phyloP scores from a whole-genome alignment of 1,140 invertebrate species.

The Diabrotica virgifera region DNA sequence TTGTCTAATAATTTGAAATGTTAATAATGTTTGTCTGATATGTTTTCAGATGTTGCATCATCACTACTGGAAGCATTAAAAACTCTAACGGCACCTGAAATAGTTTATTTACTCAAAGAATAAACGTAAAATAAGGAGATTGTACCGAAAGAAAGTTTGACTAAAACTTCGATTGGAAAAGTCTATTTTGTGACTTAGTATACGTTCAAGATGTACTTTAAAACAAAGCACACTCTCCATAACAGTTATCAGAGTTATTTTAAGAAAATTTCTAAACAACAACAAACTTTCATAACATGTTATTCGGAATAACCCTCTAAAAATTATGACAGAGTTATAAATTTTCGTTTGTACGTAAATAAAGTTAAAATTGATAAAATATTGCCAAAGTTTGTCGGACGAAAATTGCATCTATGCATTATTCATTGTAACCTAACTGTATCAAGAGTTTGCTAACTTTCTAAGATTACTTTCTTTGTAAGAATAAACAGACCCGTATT shows the following conservation, averaged over 20 bases:
- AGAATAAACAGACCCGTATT: constrained; percentile 18
- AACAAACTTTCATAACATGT: constrained; percentile 2
- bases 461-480: constrained; percentile 27
- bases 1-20: no score
- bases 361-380: constrained; percentile 53
- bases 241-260: neutral
- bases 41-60: no score
- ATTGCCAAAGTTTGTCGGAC: constrained; percentile 50
- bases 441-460: constrained; percentile 48
- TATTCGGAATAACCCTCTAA: constrained; percentile 24
- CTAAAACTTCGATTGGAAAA: no score
- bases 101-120: no score
- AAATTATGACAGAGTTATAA: constrained; percentile 49
- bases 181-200: no score
- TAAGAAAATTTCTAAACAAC: constrained; percentile 9
- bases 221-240: no score
- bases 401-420: constrained; percentile 52
- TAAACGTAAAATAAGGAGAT: no score
- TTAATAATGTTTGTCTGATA: no score
- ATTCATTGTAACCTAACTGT: constrained; percentile 51
- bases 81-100: no score
- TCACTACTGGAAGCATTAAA: no score
- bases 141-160: no score
- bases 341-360: constrained; percentile 52
- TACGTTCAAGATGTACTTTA: no score